phyloP scores from a whole-genome alignment of 2,888 invertebrate genomes.

The Rhodophaea formosa region DNA sequence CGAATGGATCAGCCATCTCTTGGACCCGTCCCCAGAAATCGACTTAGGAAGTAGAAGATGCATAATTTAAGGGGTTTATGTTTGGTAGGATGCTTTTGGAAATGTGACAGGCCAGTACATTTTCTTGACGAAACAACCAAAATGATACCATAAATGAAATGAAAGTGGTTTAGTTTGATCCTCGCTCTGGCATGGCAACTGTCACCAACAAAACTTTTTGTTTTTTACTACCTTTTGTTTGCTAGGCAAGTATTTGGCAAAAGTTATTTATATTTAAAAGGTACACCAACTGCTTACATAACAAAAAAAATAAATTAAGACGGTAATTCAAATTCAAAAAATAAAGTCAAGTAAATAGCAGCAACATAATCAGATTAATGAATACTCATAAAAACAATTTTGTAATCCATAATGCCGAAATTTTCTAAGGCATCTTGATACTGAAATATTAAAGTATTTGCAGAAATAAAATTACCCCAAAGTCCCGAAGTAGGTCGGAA shows the following conservation, averaged over 20 bases:
- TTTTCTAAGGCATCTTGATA: neutral
- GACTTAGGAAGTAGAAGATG: neutral
- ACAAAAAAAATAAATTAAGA: no score
- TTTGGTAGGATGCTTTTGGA: neutral
- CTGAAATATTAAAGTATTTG: neutral
- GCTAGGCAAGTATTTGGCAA: no score
- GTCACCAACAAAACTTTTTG: no score
- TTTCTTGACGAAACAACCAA: no score
- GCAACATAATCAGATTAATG: neutral
- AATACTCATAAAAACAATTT: neutral
- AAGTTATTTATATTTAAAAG: no score
- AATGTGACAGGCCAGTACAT: neutral
- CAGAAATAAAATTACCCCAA: neutral
- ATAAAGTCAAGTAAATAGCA: no score
- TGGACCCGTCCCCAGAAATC: constrained; percentile 1
- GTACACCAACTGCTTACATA: no score
- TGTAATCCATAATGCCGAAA: neutral
- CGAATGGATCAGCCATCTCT: neutral
- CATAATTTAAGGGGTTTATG: neutral
- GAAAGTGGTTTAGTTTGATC: no score
- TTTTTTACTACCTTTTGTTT: no score
- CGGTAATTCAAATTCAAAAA: no score
- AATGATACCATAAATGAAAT: no score
- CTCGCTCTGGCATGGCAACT: no score
- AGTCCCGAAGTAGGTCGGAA: constrained; percentile 13